Percentiles rank a stretch among this genome's conserved stretches.
These are phyloP conservation scores for Tethea ocularis DNA, from an alignment of 2,888 invertebrate genomes.

Conservation along the genomic window DNA sequence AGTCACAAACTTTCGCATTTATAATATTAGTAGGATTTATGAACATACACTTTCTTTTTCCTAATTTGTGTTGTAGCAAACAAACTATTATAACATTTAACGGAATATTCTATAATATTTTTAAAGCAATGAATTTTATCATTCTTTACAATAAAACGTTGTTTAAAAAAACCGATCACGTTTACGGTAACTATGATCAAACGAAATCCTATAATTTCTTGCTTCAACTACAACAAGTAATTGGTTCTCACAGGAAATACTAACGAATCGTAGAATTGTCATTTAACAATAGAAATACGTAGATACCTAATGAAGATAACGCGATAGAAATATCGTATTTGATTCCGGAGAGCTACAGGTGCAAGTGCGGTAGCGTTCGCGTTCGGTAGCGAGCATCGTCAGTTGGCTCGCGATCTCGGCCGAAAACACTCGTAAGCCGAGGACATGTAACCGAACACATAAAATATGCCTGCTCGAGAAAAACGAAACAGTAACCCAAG, in stretches of 20 bases:
- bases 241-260: background rate
- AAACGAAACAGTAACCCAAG: constrained; percentile 10
- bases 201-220: background rate
- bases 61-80: too few species aligned
- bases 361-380: constrained; percentile 28
- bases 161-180: background rate
- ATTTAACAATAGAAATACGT: background rate
- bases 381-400: constrained; percentile 17
- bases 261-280: background rate
- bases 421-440: constrained; percentile 31
- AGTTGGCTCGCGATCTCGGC: constrained; percentile 40
- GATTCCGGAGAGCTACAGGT: constrained; percentile 41
- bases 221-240: background rate
- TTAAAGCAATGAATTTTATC: background rate
- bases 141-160: too few species aligned
- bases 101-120: too few species aligned
- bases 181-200: background rate
- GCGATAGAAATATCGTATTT: constrained; percentile 6
- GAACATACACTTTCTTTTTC: too few species aligned
- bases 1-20: too few species aligned
- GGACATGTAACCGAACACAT: constrained; percentile 4
- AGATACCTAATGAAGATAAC: constrained; percentile 6
- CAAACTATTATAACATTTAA: too few species aligned
- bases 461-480: constrained; percentile 10
- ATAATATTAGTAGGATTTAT: too few species aligned